Base-by-base conservation (phyloP, 2,888 invertebrate species). In the Agrochola circellaris region DNA sequence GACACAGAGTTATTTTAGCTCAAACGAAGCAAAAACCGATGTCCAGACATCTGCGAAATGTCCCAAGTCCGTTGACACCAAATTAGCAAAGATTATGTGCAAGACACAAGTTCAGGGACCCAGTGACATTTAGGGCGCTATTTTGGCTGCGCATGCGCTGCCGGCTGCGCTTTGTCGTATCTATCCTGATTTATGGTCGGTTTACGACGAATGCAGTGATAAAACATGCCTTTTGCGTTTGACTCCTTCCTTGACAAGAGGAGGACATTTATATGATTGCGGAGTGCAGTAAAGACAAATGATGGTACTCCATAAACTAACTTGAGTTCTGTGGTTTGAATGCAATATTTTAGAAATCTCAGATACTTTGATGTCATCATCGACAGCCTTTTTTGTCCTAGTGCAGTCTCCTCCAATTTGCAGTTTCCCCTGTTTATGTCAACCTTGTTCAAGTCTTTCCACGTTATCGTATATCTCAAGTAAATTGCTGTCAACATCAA, bases 101-200 rank as follows among this genome's bases (percentile, higher is more conserved):
- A 77, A 81, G 77, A 88, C 88, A 89, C 95, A 95, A 96, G 96
- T 96, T 96, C 95, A 95, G 90, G 94, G 92, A 94, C 90, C 93
- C 90, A 92, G 84, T 94, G 94, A 94, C 94, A 95, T 96, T 95
- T 95, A 92, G 89, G 87, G 86, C 85, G 92, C 92, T 95, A 94
- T 95, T 95, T 93, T 84, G 86, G 90, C 87, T 85, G 82, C 87
- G 80, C 84, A 73, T 73, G 73, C 82, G 76, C 82, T 75, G 72
- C 74, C 79, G 83, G 82, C 81, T 85, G 84, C 84, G 88, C 88
- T 90, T 88, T 90, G 88, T 89, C 87, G 83, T 87, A 90, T 91
- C 89, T 91, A 89, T 89, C 89, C 88, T 91, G 88, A 92, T 91
- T 91, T 91, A 90, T 87, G 87, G 79, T 69, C 72, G 73, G 82